These are phyloP conservation scores for Antigone vipio DNA, from an alignment of 2,113 vertebrate species.

Conservation along the genomic window DNA sequence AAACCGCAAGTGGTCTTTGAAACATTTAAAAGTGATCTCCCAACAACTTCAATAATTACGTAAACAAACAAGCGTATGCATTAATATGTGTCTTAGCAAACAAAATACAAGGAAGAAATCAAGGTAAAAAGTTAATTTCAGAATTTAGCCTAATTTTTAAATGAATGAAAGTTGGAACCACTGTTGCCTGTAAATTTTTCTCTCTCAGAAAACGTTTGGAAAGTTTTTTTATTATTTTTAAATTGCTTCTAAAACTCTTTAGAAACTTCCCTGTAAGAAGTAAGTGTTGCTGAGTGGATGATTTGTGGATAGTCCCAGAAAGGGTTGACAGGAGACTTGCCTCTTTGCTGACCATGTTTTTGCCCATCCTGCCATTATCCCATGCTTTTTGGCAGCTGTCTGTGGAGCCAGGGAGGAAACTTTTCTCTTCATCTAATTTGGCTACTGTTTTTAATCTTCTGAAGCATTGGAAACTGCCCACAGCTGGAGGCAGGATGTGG, in stretches of 20 bases:
- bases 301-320: background rate
- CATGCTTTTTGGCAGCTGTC: background rate
- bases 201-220: background rate
- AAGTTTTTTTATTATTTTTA: background rate
- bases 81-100: background rate
- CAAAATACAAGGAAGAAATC: background rate
- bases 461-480: background rate
- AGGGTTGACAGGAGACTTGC: background rate
- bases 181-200: background rate
- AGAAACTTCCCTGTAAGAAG: background rate
- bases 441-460: background rate
- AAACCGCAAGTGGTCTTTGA: background rate
- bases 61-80: background rate
- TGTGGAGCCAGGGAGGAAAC: background rate
- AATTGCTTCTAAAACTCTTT: background rate
- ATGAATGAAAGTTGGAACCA: background rate
- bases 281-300: background rate
- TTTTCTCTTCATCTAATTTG: background rate
- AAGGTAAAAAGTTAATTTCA: background rate
- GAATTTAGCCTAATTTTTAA: background rate
- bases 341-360: background rate
- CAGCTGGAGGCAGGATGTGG: background rate
- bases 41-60: background rate
- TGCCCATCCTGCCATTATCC: background rate
- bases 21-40: background rate